Percentiles rank a stretch among this genome's conserved stretches.
These are phyloP conservation scores for Atherinomorus stipes DNA, from an alignment of 2,113 vertebrate genomes.

Conservation along the genomic window DNA sequence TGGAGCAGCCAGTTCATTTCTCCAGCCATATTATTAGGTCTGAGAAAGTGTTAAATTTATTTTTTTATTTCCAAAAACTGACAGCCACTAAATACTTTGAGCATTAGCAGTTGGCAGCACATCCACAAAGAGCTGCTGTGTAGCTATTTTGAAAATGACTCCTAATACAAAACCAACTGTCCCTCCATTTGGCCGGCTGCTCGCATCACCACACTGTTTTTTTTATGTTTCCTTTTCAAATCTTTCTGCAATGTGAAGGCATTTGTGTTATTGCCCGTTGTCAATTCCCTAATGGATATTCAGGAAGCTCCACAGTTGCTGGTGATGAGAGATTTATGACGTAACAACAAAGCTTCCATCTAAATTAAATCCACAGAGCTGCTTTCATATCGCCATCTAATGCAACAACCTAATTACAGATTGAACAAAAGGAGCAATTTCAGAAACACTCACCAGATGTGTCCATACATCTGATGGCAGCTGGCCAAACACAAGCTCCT, in stretches of 20 bases:
- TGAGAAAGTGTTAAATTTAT: background rate
- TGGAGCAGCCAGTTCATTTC: too few relatives aligned
- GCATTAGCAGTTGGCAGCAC: background rate
- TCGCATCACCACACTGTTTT: background rate
- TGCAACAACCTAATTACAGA: slow-evolving; percentile 1
- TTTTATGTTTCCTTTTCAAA: background rate
- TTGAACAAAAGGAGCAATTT: background rate
- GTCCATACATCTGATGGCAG: background rate
- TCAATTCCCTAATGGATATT: slow-evolving; percentile 6
- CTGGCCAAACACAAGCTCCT: slow-evolving; percentile 9
- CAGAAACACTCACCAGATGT: slow-evolving; percentile 37
- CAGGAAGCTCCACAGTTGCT: slow-evolving; percentile 25
- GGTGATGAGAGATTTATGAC: slow-evolving; percentile 2
- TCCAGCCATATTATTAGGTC: too few relatives aligned
- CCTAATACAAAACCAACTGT: background rate
- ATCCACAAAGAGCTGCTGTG: background rate
- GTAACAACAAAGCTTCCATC: background rate
- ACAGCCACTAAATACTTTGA: too few relatives aligned
- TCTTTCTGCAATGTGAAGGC: background rate
- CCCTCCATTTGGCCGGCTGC: background rate
- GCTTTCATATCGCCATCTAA: background rate
- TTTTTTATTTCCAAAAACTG: background rate
- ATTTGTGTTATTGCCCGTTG: background rate
- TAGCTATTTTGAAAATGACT: background rate
- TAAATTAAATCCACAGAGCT: background rate